Conservation (phyloP, 2,888 invertebrate genomes). For the Drosophila cognata region DNA sequence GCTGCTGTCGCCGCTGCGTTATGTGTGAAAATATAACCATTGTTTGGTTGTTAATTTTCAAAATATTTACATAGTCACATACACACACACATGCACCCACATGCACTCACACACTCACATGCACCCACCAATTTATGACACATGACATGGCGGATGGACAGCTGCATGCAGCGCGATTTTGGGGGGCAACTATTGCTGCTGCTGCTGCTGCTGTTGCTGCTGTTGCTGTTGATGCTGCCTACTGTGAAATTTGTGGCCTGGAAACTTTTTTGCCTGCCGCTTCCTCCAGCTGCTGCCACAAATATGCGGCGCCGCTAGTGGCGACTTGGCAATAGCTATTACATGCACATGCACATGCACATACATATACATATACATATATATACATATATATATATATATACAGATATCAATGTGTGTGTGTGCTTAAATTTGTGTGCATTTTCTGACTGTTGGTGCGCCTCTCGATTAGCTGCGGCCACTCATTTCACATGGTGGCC, state of each 20-base stretch:
- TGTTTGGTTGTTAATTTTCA: constrained; percentile 69
- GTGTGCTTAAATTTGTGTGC: constrained; percentile 1
- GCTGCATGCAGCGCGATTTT: constrained; percentile 38
- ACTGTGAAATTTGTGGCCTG: constrained; percentile 60
- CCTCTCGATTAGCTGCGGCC: constrained; percentile 29
- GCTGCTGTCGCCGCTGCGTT: constrained; percentile 32
- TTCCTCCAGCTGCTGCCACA: constrained; percentile 45
- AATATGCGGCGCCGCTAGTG: constrained; percentile 44
- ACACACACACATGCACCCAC: constrained; percentile 15
- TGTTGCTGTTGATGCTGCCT: constrained; percentile 11
- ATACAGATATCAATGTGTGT: background rate
- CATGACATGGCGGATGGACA: constrained; percentile 58
- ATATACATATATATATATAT: background rate
- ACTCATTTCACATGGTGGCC: constrained; percentile 21
- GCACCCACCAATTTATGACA: constrained; percentile 53
- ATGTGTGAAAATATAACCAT: constrained; percentile 73
- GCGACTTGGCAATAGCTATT: constrained; percentile 27
- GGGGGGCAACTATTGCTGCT: constrained; percentile 8
- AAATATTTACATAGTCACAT: constrained; percentile 60
- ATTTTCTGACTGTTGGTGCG: constrained; percentile 8
- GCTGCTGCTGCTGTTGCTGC: background rate
- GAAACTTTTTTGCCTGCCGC: constrained; percentile 36
- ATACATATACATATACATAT: background rate
- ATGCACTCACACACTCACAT: constrained; percentile 9
- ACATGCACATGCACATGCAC: background rate